Conservation (phyloP, 2,113 vertebrate species). For the Ancistrus triradiatus region DNA sequence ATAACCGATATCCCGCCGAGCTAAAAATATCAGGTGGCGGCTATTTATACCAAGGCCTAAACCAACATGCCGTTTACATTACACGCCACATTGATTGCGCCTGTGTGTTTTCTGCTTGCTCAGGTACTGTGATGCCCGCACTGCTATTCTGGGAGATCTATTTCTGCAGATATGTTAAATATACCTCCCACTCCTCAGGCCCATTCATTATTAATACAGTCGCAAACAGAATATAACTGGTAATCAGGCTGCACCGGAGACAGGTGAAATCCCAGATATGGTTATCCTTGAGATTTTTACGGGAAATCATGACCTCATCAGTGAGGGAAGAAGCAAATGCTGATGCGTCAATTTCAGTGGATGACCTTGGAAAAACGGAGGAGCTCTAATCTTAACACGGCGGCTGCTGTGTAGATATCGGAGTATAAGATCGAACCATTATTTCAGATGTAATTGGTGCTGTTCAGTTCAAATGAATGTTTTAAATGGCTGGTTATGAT, state of each 20-base stretch:
- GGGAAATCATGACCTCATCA: slow-evolving; percentile 28
- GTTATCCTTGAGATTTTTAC: slow-evolving; percentile 8
- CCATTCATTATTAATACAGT: slow-evolving; percentile 61
- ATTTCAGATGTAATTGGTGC: too few species aligned
- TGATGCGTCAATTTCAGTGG: slow-evolving; percentile 8
- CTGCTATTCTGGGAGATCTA: slow-evolving; percentile 67
- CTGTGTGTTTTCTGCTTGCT: slow-evolving; percentile 58
- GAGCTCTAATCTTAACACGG: too few species aligned
- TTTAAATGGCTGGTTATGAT: too few species aligned
- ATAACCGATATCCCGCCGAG: slow-evolving; percentile 52
- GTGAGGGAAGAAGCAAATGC: slow-evolving; percentile 26
- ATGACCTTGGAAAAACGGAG: slow-evolving; percentile 26
- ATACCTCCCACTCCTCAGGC: slow-evolving; percentile 48
- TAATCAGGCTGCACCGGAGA: slow-evolving; percentile 11
- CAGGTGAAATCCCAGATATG: slow-evolving; percentile 25
- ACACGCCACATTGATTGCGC: slow-evolving; percentile 65
- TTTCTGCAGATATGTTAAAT: slow-evolving; percentile 61
- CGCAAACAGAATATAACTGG: slow-evolving; percentile 47
- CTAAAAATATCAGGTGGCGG: slow-evolving; percentile 64
- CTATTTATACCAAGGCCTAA: slow-evolving; percentile 59
- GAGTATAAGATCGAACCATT: too few species aligned
- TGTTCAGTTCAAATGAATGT: too few species aligned
- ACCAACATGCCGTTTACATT: slow-evolving; percentile 63
- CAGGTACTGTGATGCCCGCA: slow-evolving; percentile 57
- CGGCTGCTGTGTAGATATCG: too few species aligned